Percentiles rank a stretch among this genome's conserved stretches.
These are phyloP conservation scores for Alca torda DNA, from an alignment of 2,797 vertebrate species.

Conservation along the genomic window DNA sequence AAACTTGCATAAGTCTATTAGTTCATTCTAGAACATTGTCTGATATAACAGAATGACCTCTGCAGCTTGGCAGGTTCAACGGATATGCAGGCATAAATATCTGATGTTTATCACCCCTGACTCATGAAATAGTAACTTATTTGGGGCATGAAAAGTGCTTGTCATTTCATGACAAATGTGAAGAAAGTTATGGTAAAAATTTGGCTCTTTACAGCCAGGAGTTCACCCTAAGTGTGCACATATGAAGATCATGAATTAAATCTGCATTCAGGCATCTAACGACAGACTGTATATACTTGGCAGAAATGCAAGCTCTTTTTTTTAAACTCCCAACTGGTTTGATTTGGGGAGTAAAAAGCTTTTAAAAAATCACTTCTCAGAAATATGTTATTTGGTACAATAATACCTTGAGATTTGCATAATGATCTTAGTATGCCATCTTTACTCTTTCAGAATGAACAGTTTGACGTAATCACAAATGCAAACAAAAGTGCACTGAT, in stretches of 20 bases:
- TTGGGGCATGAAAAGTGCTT: not conserved
- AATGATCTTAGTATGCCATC: not conserved
- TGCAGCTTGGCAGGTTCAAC: not conserved
- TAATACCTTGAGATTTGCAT: not conserved
- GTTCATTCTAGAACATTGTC: not conserved
- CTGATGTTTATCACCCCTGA: not conserved
- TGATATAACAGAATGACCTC: not conserved
- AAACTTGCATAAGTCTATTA: not conserved
- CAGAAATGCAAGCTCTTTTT: not conserved
- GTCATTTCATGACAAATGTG: not conserved
- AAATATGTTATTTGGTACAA: not conserved
- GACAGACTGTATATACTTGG: not conserved
- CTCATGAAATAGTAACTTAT: not conserved
- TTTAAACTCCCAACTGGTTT: not conserved
- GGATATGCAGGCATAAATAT: not conserved
- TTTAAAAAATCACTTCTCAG: not conserved
- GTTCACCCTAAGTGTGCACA: not conserved
- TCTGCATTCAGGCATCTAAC: not conserved
- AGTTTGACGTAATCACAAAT: not conserved
- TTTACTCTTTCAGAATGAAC: not conserved
- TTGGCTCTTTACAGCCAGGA: not conserved
- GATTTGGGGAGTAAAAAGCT: not conserved
- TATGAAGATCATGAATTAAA: not conserved
- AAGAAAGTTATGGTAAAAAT: not conserved
- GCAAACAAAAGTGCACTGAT: not conserved